Percentiles rank a stretch among this genome's conserved stretches.
phyloP scores from a whole-genome alignment of 2,113 vertebrate genomes.

The Apaloderma vittatum region DNA sequence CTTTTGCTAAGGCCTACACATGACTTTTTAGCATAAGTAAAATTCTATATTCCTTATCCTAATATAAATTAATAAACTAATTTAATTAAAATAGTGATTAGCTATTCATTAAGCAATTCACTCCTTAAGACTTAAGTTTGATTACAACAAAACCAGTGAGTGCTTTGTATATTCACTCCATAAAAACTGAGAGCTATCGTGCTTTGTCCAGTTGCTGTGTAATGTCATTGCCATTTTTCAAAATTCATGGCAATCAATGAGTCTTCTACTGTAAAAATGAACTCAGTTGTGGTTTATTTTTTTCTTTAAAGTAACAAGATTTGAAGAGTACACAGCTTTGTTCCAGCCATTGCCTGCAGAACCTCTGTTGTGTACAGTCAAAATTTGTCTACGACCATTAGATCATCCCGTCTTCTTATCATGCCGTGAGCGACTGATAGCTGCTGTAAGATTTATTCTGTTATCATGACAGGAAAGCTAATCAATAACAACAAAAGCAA shows the following conservation, averaged over 20 bases:
- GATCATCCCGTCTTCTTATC: not conserved
- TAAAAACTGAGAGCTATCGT: not conserved
- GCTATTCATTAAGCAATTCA: too few species aligned
- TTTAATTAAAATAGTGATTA: too few species aligned
- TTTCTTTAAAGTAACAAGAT: not conserved
- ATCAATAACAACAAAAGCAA: not conserved
- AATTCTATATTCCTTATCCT: too few species aligned
- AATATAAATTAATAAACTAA: too few species aligned
- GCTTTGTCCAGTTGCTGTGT: not conserved
- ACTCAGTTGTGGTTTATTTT: not conserved
- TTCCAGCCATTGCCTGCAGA: not conserved
- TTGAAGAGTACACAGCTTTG: not conserved
- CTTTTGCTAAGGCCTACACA: too few species aligned
- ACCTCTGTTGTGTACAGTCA: rapidly evolving
- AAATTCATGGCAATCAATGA: not conserved
- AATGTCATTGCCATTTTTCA: not conserved
- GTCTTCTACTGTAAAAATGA: not conserved
- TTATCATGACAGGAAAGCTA: not conserved
- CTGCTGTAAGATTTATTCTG: not conserved
- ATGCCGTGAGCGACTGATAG: not conserved
- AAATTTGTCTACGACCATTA: not conserved
- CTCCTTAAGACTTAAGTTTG: too few species aligned
- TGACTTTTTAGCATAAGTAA: too few species aligned
- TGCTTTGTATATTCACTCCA: not conserved
- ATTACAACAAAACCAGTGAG: not conserved